Conservation (phyloP, 1,140 invertebrate species). For the Mactra quadrangularis region DNA sequence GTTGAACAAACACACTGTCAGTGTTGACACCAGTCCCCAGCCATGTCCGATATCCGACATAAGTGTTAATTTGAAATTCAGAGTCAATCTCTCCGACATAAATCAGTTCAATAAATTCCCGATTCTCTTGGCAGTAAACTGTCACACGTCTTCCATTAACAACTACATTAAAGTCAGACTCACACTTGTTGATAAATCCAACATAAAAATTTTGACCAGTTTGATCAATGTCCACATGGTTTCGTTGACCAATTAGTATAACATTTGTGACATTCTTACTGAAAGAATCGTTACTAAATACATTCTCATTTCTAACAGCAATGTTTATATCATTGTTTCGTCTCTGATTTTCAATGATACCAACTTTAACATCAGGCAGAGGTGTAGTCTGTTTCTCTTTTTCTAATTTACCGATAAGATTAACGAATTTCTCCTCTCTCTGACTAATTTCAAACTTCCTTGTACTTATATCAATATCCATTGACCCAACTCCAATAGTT, state of each 20-base stretch:
- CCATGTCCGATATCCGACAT: not conserved
- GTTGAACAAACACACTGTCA: slow-evolving; percentile 37
- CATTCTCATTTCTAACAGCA: not conserved
- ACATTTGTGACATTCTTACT: not conserved
- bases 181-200: slow-evolving; percentile 28
- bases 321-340: not conserved
- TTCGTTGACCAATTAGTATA: not conserved
- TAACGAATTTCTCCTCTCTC: not conserved
- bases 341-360: not conserved
- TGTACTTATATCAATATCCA: slow-evolving; percentile 3
- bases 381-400: not conserved
- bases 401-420: slow-evolving; percentile 5
- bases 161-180: slow-evolving; percentile 17
- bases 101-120: not conserved
- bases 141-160: slow-evolving; percentile 13
- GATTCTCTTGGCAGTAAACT: not conserved
- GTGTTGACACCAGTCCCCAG: not conserved
- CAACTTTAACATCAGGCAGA: not conserved
- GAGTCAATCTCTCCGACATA: not conserved
- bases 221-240: not conserved
- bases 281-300: not conserved
- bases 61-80: slow-evolving; percentile 13
- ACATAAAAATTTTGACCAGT: slow-evolving; percentile 14
- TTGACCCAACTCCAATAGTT: not conserved
- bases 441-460: not conserved